Base-by-base conservation (phyloP, 64 coral and sea anemone genomes). In the Stichodactyla helianthus region DNA sequence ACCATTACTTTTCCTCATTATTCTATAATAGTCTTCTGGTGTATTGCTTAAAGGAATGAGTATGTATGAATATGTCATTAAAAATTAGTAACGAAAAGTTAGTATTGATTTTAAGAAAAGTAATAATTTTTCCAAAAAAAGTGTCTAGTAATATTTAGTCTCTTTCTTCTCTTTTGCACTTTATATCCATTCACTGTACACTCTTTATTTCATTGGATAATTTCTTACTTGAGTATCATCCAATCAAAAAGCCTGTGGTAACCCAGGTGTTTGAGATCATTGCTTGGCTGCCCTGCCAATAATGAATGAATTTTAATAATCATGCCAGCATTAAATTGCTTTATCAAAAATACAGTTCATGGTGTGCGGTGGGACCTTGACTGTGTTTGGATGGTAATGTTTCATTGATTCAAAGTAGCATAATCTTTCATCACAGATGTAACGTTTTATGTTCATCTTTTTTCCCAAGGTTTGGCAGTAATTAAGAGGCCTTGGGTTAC, bases 341-440 rank as follows among this genome's bases (percentile, higher is more conserved):
- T 74, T 74, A 74, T 74, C 68, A 74, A 74, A 23, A 74, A 74
- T 74, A 74, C 68, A 74, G 68, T 74, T 74, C 27, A 74, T 9
- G 3, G 68, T 11, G 22, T 74, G 11, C 20, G 27, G 25, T 27
- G 14, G 8, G 14, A 15, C 55, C 14, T 19, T 31, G 22, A 27
- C 62, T 65, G 18, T 28, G 20, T 70, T 74, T 14, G 63, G 12
- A 74, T 74, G 68, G 68, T 74, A 74, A 31, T 74, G 68, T 10
- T 74, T 74, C 9, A 28, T 31, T 27, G 25, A 74, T 28, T 74
- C 68, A 74, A 74, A 74, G 25, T 28, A 31, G 68, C n/a, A 10
- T 74, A 74, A 74, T 74, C 25, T 74, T 74, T 74, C 8, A 22
- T 22, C n/a, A 68, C 18, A 68, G 19, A n/a, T 68, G 63, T 58